Evolutionary conservation across 2,888 invertebrate genomes (phyloP).

Genomic region (Mimachlamys varia): DNA sequence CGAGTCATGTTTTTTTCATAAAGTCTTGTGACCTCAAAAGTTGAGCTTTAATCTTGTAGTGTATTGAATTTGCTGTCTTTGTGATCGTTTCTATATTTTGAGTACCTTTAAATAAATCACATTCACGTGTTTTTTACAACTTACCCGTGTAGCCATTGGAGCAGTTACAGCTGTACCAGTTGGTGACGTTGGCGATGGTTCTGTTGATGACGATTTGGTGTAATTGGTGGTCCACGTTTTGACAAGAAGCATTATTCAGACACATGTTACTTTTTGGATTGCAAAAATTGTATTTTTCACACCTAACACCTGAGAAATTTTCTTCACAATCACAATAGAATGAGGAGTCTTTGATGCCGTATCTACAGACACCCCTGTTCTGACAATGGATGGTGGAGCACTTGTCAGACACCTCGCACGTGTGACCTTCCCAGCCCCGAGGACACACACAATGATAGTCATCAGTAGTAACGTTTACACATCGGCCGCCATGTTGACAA

Average conservation of each 20-base stretch:
- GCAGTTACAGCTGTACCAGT: slow-evolving; percentile 60
- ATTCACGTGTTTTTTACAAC: slow-evolving; percentile 1
- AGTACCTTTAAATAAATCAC: too few species aligned
- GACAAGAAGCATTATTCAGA: slow-evolving; percentile 45
- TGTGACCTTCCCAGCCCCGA: slow-evolving; percentile 56
- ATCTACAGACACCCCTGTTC: slow-evolving; percentile 64
- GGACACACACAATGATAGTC: slow-evolving; percentile 64
- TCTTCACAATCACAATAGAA: slow-evolving; percentile 60
- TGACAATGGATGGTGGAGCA: slow-evolving; percentile 65
- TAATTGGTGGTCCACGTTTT: slow-evolving; percentile 37
- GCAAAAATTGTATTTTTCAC: slow-evolving; percentile 53
- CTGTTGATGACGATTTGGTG: slow-evolving; percentile 49
- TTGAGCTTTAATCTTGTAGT: too few species aligned
- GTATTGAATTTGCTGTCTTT: too few species aligned
- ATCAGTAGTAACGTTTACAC: slow-evolving; percentile 56
- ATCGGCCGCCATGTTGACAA: slow-evolving; percentile 70
- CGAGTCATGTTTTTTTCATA: too few species aligned
- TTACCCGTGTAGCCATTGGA: slow-evolving; percentile 62
- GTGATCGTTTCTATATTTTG: too few species aligned
- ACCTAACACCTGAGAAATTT: slow-evolving; percentile 53
- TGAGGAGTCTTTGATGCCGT: slow-evolving; percentile 60
- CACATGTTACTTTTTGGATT: slow-evolving; percentile 46
- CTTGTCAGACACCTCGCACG: slow-evolving; percentile 64
- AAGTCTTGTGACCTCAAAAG: too few species aligned
- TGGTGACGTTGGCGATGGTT: slow-evolving; percentile 51